Conservation (phyloP, 2,888 invertebrate species). For the Hirtodrosophila confusa region DNA sequence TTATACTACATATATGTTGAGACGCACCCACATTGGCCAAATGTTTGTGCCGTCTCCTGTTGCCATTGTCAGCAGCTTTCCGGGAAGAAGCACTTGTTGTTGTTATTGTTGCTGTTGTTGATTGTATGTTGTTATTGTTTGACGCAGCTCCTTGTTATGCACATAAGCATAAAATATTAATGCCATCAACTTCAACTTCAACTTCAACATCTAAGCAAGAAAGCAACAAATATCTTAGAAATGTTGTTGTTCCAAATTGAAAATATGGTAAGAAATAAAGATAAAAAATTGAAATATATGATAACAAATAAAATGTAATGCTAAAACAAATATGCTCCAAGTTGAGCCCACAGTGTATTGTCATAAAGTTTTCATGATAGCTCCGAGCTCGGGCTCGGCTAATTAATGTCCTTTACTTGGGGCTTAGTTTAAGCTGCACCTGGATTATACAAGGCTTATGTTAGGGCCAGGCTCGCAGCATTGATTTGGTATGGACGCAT, state of each 20-base stretch:
- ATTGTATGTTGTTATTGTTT: slow-evolving; percentile 29
- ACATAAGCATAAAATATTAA: slow-evolving; percentile 67
- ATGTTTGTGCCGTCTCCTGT: slow-evolving; percentile 24
- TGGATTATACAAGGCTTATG: too few relatives aligned
- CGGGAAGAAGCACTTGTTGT: slow-evolving; percentile 31
- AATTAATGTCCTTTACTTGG: too few relatives aligned
- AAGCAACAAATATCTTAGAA: neutral
- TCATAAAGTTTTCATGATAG: too few relatives aligned
- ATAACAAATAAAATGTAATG: neutral
- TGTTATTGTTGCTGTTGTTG: slow-evolving; percentile 13
- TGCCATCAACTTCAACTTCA: slow-evolving; percentile 35
- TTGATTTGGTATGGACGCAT: too few relatives aligned
- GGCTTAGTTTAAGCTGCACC: too few relatives aligned
- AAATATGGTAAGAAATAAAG: slow-evolving; percentile 2
- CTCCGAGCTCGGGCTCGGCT: too few relatives aligned
- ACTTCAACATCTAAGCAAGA: slow-evolving; percentile 6
- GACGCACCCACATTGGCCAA: slow-evolving; percentile 15
- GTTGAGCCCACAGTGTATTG: too few relatives aligned
- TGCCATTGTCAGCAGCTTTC: slow-evolving; percentile 39
- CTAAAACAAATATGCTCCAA: neutral
- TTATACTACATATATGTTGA: neutral
- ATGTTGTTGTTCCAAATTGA: slow-evolving; percentile 9
- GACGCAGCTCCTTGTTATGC: slow-evolving; percentile 43
- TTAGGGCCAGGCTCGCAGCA: too few relatives aligned
- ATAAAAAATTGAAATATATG: neutral